Conservation (phyloP, 2,888 invertebrate genomes). For the Tenthredo distinguenda region DNA sequence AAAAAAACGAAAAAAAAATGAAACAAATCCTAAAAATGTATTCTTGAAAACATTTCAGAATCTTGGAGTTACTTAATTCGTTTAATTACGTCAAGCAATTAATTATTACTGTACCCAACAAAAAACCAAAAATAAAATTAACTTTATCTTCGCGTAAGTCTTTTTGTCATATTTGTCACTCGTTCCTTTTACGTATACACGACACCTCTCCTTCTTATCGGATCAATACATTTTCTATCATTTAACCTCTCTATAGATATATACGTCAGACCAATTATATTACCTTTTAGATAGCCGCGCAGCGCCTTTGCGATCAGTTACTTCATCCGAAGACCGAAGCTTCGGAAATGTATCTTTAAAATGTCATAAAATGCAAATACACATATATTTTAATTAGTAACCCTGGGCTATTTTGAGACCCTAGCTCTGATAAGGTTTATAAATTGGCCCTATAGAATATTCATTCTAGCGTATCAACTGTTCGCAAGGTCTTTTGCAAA, state of each 20-base stretch:
- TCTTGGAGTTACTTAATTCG: constrained; percentile 47
- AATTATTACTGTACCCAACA: constrained; percentile 46
- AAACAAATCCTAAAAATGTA: neutral
- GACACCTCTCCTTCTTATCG: constrained; percentile 16
- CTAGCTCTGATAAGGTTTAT: neutral
- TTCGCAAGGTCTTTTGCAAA: neutral
- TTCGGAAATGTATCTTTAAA: neutral
- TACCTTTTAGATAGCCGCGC: constrained; percentile 19
- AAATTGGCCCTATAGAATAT: neutral
- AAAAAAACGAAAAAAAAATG: neutral
- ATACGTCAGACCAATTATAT: constrained; percentile 23
- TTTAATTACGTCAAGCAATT: constrained; percentile 47
- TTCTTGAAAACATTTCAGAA: constrained; percentile 41
- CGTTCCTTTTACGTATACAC: constrained; percentile 4
- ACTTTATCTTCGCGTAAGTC: constrained; percentile 65
- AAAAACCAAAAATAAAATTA: constrained; percentile 59
- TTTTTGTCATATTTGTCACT: constrained; percentile 46
- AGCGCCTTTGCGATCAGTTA: neutral
- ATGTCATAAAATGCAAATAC: neutral
- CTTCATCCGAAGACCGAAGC: neutral
- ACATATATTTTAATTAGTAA: neutral
- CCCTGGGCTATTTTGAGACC: neutral
- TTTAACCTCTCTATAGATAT: constrained; percentile 13
- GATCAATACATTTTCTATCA: constrained; percentile 41
- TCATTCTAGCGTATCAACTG: neutral